Percentiles rank a stretch among this genome's conserved stretches.
These are phyloP conservation scores for Zosterops japonicus DNA, from an alignment of 2,113 vertebrate genomes.

Conservation along the genomic window DNA sequence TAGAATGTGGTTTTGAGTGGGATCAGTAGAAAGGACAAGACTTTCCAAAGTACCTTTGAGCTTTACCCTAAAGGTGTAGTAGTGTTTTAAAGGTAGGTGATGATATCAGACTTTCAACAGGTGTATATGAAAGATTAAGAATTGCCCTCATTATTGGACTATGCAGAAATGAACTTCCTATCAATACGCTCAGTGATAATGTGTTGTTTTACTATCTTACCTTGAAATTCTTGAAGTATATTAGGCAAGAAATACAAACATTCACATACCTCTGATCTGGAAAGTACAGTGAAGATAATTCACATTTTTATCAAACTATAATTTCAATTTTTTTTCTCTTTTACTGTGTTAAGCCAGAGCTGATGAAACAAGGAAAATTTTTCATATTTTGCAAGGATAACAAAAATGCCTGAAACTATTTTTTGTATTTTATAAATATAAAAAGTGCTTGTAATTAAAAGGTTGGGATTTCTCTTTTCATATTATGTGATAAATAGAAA, in stretches of 20 bases:
- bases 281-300: not conserved
- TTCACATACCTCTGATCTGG: not conserved
- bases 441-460: not conserved
- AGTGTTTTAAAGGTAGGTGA: not conserved
- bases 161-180: not conserved
- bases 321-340: not conserved
- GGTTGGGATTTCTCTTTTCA: not conserved
- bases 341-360: fast-evolving
- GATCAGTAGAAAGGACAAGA: not conserved
- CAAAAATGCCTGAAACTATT: not conserved
- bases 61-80: not conserved
- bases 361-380: not conserved
- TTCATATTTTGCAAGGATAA: not conserved
- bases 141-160: not conserved
- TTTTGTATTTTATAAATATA: not conserved
- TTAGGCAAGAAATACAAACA: not conserved
- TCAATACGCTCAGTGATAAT: not conserved
- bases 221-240: not conserved
- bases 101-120: not conserved
- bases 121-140: not conserved
- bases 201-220: not conserved
- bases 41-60: not conserved
- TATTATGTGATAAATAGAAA: not conserved
- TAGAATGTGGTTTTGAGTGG: not conserved
- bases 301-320: not conserved